Base-by-base conservation (phyloP, 1,140 invertebrate genomes). In the Wasmannia auropunctata region DNA sequence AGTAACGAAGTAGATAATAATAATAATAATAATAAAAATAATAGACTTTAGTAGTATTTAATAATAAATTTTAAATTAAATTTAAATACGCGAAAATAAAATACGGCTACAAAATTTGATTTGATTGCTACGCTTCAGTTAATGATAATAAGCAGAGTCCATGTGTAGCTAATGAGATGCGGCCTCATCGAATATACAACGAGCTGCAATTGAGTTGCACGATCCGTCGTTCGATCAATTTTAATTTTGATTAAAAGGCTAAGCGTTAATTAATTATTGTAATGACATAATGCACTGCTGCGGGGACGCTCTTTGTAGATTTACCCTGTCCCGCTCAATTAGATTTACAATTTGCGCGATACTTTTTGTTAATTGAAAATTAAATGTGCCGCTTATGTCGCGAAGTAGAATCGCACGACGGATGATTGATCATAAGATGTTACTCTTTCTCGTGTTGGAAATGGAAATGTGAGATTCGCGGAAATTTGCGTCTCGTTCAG, bases 221-320 rank as follows among this genome's bases (percentile, higher is more conserved):
- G 11, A 37, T 65, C n/a, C 11, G 34, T 37, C 60, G 19, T n/a
- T 3, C n/a, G n/a, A 37, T 3, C n/a, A 10, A 37, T 65, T 65
- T 4, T 37, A 37, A 65, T 65, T 65, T 65, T 65, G n/a, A 65
- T 65, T n/a, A 37, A 37, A 65, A 65, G 7, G 14, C 51, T 56
- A 22, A 76, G 8, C 28, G 2, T 49, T 63, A 37, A 79, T 79
- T 79, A 79, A 77, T 62, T 60, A 76, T 14, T n/a, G n/a, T 31
- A 56, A 63, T 25, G 16, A 43, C 19, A 19, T 77, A 63, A 63
- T 46, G 40, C 28, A 34, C 28, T 16, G 43, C n/a, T 79, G 58
- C 6, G 51, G 0, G n/a, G 8, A 56, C 22, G 8, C 10, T 37
- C 34, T 77, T 67, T 80, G 16, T 49, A 46, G 11, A 51, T n/a